These are phyloP conservation scores for Ferrisia virgata DNA, from an alignment of 2,888 invertebrate species.

Conservation along the genomic window DNA sequence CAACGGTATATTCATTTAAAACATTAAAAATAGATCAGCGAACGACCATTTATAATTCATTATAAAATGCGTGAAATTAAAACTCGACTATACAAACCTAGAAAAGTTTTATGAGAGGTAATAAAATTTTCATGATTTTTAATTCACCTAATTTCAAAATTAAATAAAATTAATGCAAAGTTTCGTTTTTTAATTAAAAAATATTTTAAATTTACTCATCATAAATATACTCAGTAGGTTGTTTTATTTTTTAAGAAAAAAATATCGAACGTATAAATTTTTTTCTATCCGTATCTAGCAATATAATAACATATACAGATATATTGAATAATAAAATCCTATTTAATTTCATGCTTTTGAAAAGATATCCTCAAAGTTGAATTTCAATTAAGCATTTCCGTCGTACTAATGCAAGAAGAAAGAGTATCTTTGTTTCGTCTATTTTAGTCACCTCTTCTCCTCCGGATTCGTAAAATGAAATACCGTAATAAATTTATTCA, in stretches of 20 bases:
- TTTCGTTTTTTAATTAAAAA: background rate
- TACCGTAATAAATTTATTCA: too few relatives aligned
- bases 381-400: background rate
- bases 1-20: background rate
- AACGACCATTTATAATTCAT: background rate
- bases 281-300: too few relatives aligned
- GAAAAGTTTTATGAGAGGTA: background rate
- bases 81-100: too few relatives aligned
- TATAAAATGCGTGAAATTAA: background rate
- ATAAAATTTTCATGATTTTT: background rate
- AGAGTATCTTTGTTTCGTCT: background rate
- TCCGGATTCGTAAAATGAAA: too few relatives aligned
- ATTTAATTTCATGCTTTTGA: too few relatives aligned
- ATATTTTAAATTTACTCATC: too few relatives aligned
- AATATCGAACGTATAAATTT: too few relatives aligned
- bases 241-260: too few relatives aligned
- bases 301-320: too few relatives aligned
- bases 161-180: background rate
- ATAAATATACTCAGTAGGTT: background rate
- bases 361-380: background rate
- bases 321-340: too few relatives aligned
- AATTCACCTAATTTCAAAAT: background rate
- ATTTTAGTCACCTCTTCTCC: background rate
- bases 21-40: background rate
- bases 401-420: background rate